A percentile compares a stretch with the other conserved stretches of the same genome.
phyloP scores from a whole-genome alignment of 2,797 vertebrate genomes.

The Pogoniulus pusillus region DNA sequence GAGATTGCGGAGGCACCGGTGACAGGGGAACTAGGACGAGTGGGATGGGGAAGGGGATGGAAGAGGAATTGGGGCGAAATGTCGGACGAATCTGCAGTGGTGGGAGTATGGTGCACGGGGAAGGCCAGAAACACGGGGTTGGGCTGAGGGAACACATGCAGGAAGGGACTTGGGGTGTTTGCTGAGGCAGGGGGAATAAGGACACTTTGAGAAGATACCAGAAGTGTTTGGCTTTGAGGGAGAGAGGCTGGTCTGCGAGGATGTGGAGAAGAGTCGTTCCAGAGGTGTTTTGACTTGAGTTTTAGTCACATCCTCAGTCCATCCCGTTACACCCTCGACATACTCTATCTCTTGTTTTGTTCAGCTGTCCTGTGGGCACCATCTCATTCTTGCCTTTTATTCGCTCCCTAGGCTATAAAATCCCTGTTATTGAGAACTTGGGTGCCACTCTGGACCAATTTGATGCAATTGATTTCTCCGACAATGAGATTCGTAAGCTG shows the following conservation, averaged over 20 bases:
- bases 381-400: accelerated
- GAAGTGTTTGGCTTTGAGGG: neutral
- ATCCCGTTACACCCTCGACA: accelerated
- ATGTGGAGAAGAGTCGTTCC: neutral
- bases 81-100: neutral
- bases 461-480: constrained; percentile 95
- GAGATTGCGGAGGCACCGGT: neutral
- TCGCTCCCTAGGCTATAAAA: constrained; percentile 87
- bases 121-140: neutral
- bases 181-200: neutral
- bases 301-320: accelerated
- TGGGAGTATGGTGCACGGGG: too few relatives aligned
- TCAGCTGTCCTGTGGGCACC: too few relatives aligned
- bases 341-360: neutral
- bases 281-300: neutral
- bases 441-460: constrained; percentile 97
- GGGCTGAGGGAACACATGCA: accelerated
- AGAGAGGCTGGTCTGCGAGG: neutral
- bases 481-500: constrained; percentile 94
- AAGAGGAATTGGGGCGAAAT: too few relatives aligned
- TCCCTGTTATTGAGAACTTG: constrained; percentile 94
- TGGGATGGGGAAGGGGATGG: neutral
- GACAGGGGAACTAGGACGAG: neutral
- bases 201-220: accelerated
- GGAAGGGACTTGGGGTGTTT: neutral